These are phyloP conservation scores for Callithrix jacchus DNA, from an alignment of 2,113 vertebrate genomes.

Conservation along the genomic window DNA sequence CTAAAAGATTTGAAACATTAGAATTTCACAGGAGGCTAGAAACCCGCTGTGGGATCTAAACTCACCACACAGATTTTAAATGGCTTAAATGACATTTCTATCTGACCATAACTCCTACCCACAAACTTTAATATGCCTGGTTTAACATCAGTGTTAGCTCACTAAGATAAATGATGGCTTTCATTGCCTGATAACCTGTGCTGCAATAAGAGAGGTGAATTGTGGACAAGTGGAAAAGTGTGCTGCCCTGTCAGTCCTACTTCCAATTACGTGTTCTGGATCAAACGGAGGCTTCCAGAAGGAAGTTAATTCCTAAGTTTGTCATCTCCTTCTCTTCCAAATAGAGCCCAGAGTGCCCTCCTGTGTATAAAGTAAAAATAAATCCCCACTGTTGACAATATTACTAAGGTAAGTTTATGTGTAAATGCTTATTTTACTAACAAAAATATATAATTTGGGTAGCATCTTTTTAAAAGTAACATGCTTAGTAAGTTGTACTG, in stretches of 20 bases:
- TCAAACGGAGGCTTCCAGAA: not conserved
- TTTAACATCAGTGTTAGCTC: not conserved
- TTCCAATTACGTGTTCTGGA: not conserved
- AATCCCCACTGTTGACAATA: not conserved
- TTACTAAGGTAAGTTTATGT: not conserved
- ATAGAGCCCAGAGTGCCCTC: conserved; percentile 29
- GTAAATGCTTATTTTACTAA: not conserved
- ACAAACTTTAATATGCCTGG: not conserved
- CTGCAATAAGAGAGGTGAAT: not conserved
- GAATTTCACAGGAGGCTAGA: not conserved
- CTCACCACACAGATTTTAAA: not conserved
- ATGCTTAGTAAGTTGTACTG: not conserved
- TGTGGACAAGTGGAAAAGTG: not conserved
- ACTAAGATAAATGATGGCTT: not conserved
- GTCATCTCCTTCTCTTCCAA: conserved; percentile 4
- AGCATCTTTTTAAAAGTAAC: not conserved
- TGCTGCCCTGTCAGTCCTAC: not conserved
- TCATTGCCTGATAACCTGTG: not conserved
- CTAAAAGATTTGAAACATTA: not conserved
- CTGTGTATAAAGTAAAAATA: conserved; percentile 42
- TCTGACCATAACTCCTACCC: not conserved
- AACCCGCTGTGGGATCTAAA: not conserved
- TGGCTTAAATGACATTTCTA: not conserved
- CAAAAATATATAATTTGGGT: not conserved
- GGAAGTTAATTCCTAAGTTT: conserved; percentile 3